Evolutionary conservation across 2,797 vertebrate species (phyloP).

Genomic region (Pangasius djambal): DNA sequence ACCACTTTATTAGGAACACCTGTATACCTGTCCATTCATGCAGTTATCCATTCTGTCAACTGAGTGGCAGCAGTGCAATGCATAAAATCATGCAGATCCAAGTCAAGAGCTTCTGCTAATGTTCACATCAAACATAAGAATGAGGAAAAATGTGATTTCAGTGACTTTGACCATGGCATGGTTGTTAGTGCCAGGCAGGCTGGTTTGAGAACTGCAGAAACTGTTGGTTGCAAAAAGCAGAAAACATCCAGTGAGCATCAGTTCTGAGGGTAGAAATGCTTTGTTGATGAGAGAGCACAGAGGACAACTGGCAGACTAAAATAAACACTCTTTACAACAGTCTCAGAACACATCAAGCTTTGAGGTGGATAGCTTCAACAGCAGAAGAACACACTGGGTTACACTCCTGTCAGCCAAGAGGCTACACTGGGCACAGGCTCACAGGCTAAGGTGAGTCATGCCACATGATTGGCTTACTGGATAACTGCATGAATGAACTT

Average conservation of each 20-base stretch:
- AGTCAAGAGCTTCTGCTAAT: background rate
- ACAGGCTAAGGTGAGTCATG: background rate
- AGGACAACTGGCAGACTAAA: background rate
- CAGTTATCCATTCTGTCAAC: background rate
- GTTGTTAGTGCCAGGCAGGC: background rate
- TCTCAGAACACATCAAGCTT: background rate
- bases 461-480: background rate
- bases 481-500: too few relatives aligned
- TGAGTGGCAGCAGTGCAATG: background rate
- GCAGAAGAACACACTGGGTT: background rate
- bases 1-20: background rate
- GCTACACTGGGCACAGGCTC: background rate
- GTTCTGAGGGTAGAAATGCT: slow-evolving; percentile 5
- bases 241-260: background rate
- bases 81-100: background rate
- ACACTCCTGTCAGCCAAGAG: background rate
- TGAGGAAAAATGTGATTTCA: background rate
- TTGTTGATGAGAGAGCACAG: background rate
- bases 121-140: background rate
- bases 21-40: background rate
- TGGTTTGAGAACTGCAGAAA: background rate
- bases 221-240: background rate
- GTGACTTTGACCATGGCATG: too few relatives aligned
- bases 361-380: background rate
- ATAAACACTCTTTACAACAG: background rate